Base-by-base conservation (phyloP, 2,113 vertebrate genomes). In the Triplophysa rosa region DNA sequence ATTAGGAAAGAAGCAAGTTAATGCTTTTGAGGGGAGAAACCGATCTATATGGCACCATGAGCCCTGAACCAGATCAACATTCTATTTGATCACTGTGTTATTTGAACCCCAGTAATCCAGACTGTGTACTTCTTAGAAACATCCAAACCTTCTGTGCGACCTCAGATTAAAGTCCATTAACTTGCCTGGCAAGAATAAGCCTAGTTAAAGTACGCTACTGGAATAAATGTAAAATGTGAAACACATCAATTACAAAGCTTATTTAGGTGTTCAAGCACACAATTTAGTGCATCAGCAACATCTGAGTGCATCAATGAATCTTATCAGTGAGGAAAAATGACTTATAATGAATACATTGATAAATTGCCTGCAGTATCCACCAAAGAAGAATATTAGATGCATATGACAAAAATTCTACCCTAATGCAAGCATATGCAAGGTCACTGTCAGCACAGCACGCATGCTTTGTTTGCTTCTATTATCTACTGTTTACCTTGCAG, bases 401-500 rank as follows among this genome's bases (percentile, higher is more conserved):
- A 21, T 19, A 58, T 8, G 54, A 58, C 19, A 72, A 71, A 56
- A 59, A 16, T 19, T 23, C 3, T 13, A 61, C 56, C 0, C 16
- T 54, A 21, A n/a, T 58, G 54, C 8, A 21, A 58, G 54, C 54
- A 58, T 21, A 21, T 21, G 19, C 23, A 17, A 16, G 63, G 23
- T 74, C 33, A 58, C 24, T 59, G 61, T 16, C 0, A 6, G 2
- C 33, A 58, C 21, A 16, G 42, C 76, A 54, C 62, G 17, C 63
- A 19, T 23, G 63, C 47, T 64, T 59, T 78, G 76, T 79, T 61
- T 77, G 70, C 71, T 64, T 68, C 24, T 66, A 71, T 84, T 84
- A 82, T 84, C 52, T 70, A 23, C 75, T 75, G 75, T 78, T 84
- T 78, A 84, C 74, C 63, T 65, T 72, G 61, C 70, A 81, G 21